phyloP scores from a whole-genome alignment of 1,140 invertebrate genomes.

The Megathymus violae region DNA sequence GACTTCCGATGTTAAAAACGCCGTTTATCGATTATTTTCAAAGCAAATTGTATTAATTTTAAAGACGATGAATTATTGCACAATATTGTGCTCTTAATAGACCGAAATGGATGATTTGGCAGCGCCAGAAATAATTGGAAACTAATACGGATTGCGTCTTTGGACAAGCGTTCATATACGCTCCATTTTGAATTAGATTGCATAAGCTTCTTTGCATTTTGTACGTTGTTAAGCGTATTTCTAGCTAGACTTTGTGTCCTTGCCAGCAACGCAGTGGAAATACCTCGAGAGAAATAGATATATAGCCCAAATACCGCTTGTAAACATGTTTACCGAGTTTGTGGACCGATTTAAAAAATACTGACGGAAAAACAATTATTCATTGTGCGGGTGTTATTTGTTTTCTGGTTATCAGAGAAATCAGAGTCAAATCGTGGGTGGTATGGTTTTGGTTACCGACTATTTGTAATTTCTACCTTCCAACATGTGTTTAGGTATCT shows the following conservation, averaged over 20 bases:
- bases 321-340: constrained; percentile 79
- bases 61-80: no score
- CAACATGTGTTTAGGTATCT: neutral
- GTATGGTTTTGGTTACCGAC: constrained; percentile 20
- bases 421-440: constrained; percentile 32
- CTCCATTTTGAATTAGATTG: constrained; percentile 51
- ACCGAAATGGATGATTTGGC: constrained; percentile 8
- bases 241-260: constrained; percentile 57
- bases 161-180: constrained; percentile 21
- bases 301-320: constrained; percentile 65
- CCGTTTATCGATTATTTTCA: no score
- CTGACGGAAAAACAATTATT: constrained; percentile 63
- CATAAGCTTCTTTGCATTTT: constrained; percentile 59
- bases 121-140: constrained; percentile 20
- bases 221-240: constrained; percentile 55
- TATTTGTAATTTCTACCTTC: constrained; percentile 16
- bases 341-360: constrained; percentile 67
- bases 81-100: neutral
- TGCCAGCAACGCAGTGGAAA: constrained; percentile 64
- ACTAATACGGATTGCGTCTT: constrained; percentile 20
- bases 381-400: constrained; percentile 40
- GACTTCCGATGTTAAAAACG: no score
- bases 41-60: no score
- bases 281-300: constrained; percentile 71
- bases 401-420: constrained; percentile 37